Conservation (phyloP, 2,888 invertebrate genomes). For the Glyphotaelius pellucidus region DNA sequence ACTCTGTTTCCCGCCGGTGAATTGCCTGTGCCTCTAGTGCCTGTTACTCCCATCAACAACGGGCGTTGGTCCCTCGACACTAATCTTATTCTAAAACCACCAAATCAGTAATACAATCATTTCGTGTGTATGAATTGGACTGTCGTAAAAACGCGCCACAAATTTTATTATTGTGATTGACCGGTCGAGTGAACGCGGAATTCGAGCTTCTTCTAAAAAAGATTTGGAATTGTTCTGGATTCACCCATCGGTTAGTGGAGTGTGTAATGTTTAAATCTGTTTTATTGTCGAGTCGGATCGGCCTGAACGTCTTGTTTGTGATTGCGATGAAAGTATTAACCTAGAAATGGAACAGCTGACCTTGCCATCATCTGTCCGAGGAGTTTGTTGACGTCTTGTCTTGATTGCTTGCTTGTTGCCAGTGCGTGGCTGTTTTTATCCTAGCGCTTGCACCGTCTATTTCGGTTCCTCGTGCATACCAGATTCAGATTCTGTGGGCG, state of each 20-base stretch:
- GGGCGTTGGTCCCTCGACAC: neutral
- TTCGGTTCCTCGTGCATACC: slow-evolving; percentile 17
- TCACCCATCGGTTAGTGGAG: neutral
- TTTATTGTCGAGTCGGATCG: neutral
- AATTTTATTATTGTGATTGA: neutral
- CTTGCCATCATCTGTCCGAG: slow-evolving; percentile 51
- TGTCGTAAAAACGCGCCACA: slow-evolving; percentile 22
- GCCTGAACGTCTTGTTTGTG: neutral
- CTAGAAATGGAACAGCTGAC: slow-evolving; percentile 55
- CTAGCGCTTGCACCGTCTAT: slow-evolving; percentile 19
- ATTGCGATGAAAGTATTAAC: slow-evolving; percentile 36
- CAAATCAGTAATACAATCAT: neutral
- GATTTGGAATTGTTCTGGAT: slow-evolving; percentile 5
- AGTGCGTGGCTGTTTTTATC: neutral
- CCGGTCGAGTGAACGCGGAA: slow-evolving; percentile 14
- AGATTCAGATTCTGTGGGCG: slow-evolving; percentile 23
- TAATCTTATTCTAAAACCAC: neutral
- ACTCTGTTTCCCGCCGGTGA: slow-evolving; percentile 40
- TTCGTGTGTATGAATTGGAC: neutral
- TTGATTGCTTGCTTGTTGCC: neutral
- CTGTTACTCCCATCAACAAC: neutral
- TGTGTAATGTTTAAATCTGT: neutral
- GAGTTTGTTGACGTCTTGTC: slow-evolving; percentile 54
- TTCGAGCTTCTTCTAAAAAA: neutral
- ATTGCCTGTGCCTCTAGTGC: neutral